Evolutionary conservation across 2,797 vertebrate genomes (phyloP), one percentile per base, ranked within the genome.

Genomic region (Enteromius mattozi): DNA sequence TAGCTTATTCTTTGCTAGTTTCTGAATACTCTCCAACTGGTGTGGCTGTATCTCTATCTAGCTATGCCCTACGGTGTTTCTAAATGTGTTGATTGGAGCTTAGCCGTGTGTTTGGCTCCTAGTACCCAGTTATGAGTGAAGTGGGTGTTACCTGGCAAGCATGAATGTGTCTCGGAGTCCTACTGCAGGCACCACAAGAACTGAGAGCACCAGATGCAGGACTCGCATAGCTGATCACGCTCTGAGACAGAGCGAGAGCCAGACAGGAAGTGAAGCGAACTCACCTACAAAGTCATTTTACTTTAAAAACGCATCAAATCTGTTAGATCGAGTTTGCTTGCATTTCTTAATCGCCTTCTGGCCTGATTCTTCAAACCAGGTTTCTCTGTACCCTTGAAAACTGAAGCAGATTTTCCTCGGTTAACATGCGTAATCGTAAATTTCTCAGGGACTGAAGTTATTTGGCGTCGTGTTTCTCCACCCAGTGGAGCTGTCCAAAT

Each of bases 111-210:
- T 69, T 77, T 82, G 74, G 63, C 61, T 66, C 17, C 82, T 84
- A 78, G 81, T 81, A 68, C 61, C 49, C 51, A 45, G 77, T 69
- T 82, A 80, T 75, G 45, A 37, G 54, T 79, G n/a, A 79, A 84
- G 59, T 80, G 82, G 76, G 82, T 45, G 84, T 78, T 74, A 68
- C 78, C 88, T 85, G 79, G 74, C 87, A 88, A 75, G 70, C 74
- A 49, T 72, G 61, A 77, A 79, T 78, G 30, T 63, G 82, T 70
- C 63, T 68, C 83, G 6, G 37, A 76, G 49, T 56, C 51, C 65
- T 68, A 66, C 65, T 70, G 13, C 47, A 63, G 24, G 71, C 72
- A 19, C 68, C 76, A n/a, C 30, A 42, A 86, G 33, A 76, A 66
- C 40, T 51, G 78, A 80, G 78, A 80, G 75, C 47, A 75, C 56